Conservation (phyloP, 2,113 vertebrate genomes). For the Ophiodon elongatus region DNA sequence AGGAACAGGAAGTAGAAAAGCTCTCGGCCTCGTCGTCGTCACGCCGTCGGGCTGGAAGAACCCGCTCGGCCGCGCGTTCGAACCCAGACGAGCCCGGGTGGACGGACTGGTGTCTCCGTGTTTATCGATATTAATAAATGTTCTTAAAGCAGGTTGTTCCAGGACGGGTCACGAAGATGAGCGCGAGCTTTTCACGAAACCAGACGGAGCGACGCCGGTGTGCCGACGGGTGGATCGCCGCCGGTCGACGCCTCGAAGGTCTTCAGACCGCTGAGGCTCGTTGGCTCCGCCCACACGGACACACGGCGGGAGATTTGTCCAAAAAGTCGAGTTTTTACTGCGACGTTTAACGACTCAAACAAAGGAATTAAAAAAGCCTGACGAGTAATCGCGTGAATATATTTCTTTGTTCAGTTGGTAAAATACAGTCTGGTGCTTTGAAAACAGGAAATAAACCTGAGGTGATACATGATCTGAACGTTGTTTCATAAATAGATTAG, state of each 20-base stretch:
- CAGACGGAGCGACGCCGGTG: slow-evolving; percentile 17
- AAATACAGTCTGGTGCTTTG: background rate
- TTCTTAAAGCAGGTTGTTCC: slow-evolving; percentile 29
- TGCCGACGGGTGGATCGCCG: slow-evolving; percentile 58
- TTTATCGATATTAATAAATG: no score
- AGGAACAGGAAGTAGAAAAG: slow-evolving; percentile 11
- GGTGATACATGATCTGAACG: slow-evolving; percentile 2
- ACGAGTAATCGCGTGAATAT: background rate
- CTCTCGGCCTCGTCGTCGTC: background rate
- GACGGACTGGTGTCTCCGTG: no score
- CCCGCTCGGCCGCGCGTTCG: background rate
- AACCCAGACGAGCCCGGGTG: no score
- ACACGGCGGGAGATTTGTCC: slow-evolving; percentile 41
- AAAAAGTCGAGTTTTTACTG: slow-evolving; percentile 18
- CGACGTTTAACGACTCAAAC: background rate
- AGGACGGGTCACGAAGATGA: slow-evolving; percentile 9
- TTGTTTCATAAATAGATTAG: background rate
- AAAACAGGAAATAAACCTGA: background rate
- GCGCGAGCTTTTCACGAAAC: background rate
- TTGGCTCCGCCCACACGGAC: background rate
- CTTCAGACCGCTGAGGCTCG: background rate
- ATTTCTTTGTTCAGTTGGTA: slow-evolving; percentile 1
- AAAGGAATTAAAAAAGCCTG: background rate
- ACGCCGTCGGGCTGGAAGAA: slow-evolving; percentile 48
- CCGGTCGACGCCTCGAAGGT: background rate